Evolutionary conservation across 2,113 vertebrate species (phyloP), one percentile per base, ranked within the genome.

Genomic region (Chitala chitala): DNA sequence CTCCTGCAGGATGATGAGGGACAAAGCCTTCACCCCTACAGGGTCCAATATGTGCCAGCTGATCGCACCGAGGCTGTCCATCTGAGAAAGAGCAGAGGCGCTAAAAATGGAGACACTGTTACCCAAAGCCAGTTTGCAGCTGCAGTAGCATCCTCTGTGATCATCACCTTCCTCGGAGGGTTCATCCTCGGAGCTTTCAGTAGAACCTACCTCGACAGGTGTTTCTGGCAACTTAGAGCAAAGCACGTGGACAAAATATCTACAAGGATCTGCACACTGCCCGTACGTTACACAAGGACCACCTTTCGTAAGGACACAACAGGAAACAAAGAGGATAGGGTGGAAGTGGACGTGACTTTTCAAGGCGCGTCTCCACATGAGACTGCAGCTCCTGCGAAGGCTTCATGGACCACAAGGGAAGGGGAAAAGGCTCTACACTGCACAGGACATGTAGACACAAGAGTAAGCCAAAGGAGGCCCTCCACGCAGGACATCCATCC

Each of bases 151-250:
- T 85, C 80, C 1, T 86, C 90, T 0, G 88, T 90, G n/a, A 24
- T 90, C 40, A 53, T 91, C 58, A 87, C 88, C 2, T 90, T 91
- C 51, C 69, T 84, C 63, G 22, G 81, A 26, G 90, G 88, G 26
- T 90, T 92, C 80, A 82, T 80, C 0, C 77, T 80, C 0, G 90
- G 90, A 69, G 89, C 89, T 38, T 69, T 89, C 44, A 81, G 53
- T 71, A 82, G 86, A 70, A 56, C 78, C 2, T 78, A 63, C 0
- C 76, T 91, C 17, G 80, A 87, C 61, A 85, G 78, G 80, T 89
- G 78, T 9, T 76, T 83, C 33, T 64, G 76, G 48, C 69, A 26
- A 17, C n/a, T 31, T 33, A 73, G 7, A 64, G 4, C 36, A 73
- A 42, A 50, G 15, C 6, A 0, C 3, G 15, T 0, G 55, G 71